These are phyloP conservation scores for Tenthredo notha DNA, from an alignment of 2,888 invertebrate genomes.

Conservation along the genomic window DNA sequence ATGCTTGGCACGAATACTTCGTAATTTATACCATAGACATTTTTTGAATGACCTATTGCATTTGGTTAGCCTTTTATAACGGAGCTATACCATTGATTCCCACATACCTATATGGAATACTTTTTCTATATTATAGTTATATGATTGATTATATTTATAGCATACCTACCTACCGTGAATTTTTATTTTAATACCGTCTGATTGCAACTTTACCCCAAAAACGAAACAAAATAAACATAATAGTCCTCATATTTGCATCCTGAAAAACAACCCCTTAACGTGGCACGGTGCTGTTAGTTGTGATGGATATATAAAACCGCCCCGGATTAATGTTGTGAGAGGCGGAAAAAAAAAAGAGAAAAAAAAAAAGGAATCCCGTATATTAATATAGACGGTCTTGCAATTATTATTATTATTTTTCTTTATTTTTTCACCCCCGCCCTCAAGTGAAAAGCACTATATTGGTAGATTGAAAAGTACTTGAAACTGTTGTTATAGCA, in stretches of 20 bases:
- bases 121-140: neutral
- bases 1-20: constrained; percentile 5
- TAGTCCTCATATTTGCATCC: neutral
- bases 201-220: neutral
- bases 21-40: neutral
- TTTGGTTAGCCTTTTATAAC: constrained; percentile 1
- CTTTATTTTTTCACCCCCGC: no score
- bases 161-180: neutral
- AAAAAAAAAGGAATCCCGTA: neutral
- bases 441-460: neutral
- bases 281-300: neutral
- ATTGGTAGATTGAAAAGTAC: neutral
- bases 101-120: neutral
- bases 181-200: neutral
- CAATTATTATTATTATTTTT: neutral
- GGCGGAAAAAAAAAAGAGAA: neutral
- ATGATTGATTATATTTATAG: neutral
- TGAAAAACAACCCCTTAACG: neutral
- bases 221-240: neutral
- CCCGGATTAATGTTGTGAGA: neutral
- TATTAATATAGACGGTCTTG: neutral
- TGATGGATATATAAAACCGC: neutral
- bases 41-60: neutral
- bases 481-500: neutral
- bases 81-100: neutral